Conservation (phyloP, 2,113 vertebrate genomes). For the Heterochromis multidens region DNA sequence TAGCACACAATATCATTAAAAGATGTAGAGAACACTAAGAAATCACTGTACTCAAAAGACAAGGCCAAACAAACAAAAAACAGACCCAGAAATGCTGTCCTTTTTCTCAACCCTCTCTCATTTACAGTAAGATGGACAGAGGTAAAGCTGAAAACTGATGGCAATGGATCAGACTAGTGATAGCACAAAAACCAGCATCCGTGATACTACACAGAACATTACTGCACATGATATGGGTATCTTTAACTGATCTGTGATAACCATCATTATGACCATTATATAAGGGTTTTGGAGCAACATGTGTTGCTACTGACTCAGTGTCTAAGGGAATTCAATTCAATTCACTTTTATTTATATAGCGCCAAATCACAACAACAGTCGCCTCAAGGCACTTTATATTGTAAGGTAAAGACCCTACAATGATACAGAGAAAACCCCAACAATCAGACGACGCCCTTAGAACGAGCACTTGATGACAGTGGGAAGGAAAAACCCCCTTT, state of each 20-base stretch:
- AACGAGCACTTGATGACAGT: no score
- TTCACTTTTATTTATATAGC: no score
- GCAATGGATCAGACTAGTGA: neutral
- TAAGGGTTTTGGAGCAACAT: neutral
- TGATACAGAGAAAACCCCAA: no score
- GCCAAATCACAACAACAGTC: no score
- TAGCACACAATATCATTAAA: accelerated
- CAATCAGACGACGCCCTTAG: no score
- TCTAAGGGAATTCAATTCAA: no score
- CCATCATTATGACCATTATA: neutral
- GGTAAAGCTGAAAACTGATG: neutral
- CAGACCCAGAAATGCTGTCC: neutral
- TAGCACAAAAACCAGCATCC: neutral
- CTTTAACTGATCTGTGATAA: neutral
- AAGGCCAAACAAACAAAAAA: neutral
- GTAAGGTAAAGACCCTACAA: no score
- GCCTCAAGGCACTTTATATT: no score
- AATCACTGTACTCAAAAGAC: neutral
- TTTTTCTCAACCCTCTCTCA: neutral
- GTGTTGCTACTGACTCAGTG: no score
- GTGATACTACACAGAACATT: neutral
- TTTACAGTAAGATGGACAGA: neutral
- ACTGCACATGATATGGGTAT: no score
- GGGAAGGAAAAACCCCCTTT: no score
- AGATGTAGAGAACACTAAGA: no score